Base-by-base conservation (phyloP, 1,140 invertebrate genomes). In the Lineus longissimus region DNA sequence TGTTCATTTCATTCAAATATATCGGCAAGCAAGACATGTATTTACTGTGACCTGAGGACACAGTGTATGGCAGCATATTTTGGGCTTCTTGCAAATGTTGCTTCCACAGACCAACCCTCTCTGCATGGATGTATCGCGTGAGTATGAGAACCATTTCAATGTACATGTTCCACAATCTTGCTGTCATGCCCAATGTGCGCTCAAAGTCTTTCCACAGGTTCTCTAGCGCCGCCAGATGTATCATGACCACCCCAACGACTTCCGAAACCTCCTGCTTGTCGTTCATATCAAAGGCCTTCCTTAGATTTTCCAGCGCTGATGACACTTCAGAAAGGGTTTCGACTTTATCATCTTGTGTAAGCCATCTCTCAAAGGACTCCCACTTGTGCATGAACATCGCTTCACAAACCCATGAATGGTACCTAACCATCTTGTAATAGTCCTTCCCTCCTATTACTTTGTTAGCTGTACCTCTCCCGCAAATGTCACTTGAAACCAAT, bases 371-470 rank as follows among this genome's bases (percentile, higher is more conserved):
- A 51, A 51, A 51, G 6, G 47, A 4, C 25, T 51, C 25, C 47
- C 47, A 51, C n/a, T 51, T 51, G 6, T 7, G 47, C 47, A 19
- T 27, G 9, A 51, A 27, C 6, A 51, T 7, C 4, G 47, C 47
- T n/a, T 51, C 47, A 27, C 47, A 36, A 7, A 36, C 33, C 33
- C 33, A 36, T 4, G 33, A 57, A 31, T 57, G 55, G 55, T 29
- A 25, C 6, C 30, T 7, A 17, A 57, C 23, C 23, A 33, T 57
- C 27, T 27, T 29, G 27, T 57, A 57, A 33, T 57, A 57, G 27
- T 57, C 55, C 27, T 57, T 57, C n/a, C 55, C 55, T n/a, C 4
- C n/a, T 25, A 57, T 19, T 11, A 57, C 30, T 19, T 31, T 57
- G 11, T 57, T 33, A 11, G 55, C 30, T 57, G 55, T 57, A 11